phyloP scores from a whole-genome alignment of 2,113 vertebrate genomes.

The Falcunculus frontatus region DNA sequence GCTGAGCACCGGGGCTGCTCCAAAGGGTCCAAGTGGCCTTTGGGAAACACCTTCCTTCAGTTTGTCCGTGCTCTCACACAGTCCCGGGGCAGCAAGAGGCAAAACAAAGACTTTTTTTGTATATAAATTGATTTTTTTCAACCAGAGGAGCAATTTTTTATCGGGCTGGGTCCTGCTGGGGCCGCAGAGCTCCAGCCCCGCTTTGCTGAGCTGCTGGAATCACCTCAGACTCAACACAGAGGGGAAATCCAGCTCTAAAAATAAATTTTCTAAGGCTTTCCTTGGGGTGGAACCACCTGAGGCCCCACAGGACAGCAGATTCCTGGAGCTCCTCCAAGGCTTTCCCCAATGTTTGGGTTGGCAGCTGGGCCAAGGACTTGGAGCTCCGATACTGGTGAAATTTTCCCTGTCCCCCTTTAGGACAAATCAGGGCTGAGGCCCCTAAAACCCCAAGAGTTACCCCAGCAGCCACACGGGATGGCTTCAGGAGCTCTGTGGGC shows the following conservation, averaged over 20 bases:
- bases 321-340: not conserved
- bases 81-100: not conserved
- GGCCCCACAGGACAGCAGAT: not conserved
- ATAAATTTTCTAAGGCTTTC: not conserved
- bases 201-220: not conserved
- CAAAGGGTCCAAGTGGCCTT: accelerated
- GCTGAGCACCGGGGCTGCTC: not conserved
- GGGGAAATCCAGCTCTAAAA: not conserved
- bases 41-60: not conserved
- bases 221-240: not conserved
- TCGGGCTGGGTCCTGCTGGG: not conserved
- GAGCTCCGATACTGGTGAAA: not conserved
- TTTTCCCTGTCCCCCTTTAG: not conserved
- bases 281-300: not conserved
- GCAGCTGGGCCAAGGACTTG: not conserved
- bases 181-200: not conserved
- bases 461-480: not conserved
- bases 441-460: not conserved
- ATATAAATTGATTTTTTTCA: not conserved
- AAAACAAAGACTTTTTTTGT: not conserved
- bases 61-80: accelerated
- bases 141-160: not conserved
- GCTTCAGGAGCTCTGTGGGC: accelerated
- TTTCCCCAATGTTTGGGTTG: not conserved
- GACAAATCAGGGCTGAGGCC: not conserved